Base-by-base conservation (phyloP, 2,888 invertebrate species). In the Pristionchus exspectatus region DNA sequence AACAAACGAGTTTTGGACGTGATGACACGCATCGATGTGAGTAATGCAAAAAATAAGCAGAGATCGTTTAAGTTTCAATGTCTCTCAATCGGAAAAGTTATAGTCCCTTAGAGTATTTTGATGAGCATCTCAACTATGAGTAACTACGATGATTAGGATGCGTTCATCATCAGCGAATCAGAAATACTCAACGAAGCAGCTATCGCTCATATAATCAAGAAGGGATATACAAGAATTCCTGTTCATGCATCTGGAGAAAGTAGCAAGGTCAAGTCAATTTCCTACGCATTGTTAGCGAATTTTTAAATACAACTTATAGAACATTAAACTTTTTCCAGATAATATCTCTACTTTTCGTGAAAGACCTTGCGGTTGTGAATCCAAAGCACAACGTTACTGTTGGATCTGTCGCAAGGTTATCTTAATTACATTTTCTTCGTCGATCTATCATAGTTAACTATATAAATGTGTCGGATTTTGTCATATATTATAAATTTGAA, bases 11-110 rank as follows among this genome's bases (percentile, higher is more conserved):
- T 93, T 16, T 50, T 63, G 18, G 92, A 94, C 44, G 93, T 93
- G 21, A 94, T 94, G 94, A 94, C 94, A 1, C 91, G 91, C 38
- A 92, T 94, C n/a, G 92, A 92, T 16, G 93, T 93, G 33, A 88
- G 91, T 69, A 30, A 14, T 59, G 33, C 10, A 38, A n/a, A 86
- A 12, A 27, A 66, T 10, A 12, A 50, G 44, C 44, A 50, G 5
- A 7, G 44, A 50, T 50, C 44, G 44, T 7, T 50, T 10, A 50
- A 50, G 44, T 50, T 50, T 50, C 44, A 10, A 10, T 50, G 9
- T 50, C 12, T 50, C 3, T 50, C 44, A 50, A 50, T 50, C 44
- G 44, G 10, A 50, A 12, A 50, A 50, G 0, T 3, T 50, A 50
- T 10, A 50, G 12, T 38, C 38, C 2, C 38, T 38, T 38, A 50